phyloP scores from a whole-genome alignment of 1,140 invertebrate genomes.

The Brachionus rotundiformis region DNA sequence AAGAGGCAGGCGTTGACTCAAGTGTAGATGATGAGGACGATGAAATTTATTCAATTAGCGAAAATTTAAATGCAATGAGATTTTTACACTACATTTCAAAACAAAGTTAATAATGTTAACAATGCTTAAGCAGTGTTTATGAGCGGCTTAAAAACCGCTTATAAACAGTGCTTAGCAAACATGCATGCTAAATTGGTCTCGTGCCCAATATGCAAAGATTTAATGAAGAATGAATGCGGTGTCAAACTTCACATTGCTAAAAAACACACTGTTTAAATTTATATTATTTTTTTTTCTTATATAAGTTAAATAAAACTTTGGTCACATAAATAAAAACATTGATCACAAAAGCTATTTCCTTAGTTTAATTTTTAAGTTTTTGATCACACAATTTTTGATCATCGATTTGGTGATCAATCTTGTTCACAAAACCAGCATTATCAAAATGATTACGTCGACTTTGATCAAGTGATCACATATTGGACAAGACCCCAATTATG shows the following conservation, averaged over 20 bases:
- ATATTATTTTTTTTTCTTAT: not conserved
- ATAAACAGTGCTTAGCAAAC: not conserved
- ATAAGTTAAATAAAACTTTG: not conserved
- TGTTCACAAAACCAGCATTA: too few relatives aligned
- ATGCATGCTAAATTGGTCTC: not conserved
- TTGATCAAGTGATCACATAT: too few relatives aligned
- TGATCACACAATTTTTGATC: too few relatives aligned
- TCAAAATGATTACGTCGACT: too few relatives aligned
- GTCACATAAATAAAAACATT: too few relatives aligned
- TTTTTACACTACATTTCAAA: not conserved
- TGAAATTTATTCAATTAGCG: not conserved
- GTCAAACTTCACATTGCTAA: not conserved
- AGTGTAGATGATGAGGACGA: not conserved
- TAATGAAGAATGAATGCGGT: slow-evolving; percentile 4
- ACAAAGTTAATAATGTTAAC: not conserved
- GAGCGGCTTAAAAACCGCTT: not conserved
- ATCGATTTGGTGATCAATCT: too few relatives aligned
- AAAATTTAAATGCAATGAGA: not conserved
- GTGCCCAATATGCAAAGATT: not conserved
- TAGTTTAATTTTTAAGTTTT: too few relatives aligned
- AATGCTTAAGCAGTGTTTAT: too few relatives aligned
- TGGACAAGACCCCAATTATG: too few relatives aligned
- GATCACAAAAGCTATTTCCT: too few relatives aligned
- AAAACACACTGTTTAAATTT: not conserved
- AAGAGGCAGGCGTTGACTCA: not conserved